These are phyloP conservation scores for Rhabdomys pumilio DNA, from an alignment of 2,797 vertebrate species.

Conservation along the genomic window DNA sequence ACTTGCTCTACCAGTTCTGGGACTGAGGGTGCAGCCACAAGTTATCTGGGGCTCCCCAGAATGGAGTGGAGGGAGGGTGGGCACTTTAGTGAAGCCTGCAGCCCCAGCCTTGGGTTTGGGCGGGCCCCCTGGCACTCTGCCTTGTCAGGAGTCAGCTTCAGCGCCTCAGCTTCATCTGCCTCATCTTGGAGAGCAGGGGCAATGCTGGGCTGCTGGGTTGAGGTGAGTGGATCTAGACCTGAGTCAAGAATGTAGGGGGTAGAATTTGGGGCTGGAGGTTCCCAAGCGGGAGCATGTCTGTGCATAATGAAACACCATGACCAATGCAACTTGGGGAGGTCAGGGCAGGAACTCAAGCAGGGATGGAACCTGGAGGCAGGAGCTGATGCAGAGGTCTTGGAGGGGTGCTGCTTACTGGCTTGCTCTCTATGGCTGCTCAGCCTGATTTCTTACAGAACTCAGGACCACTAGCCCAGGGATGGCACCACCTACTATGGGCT, in stretches of 20 bases:
- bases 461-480: too few relatives aligned
- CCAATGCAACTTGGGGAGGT: neutral
- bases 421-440: neutral
- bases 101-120: neutral
- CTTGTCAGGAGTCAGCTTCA: neutral
- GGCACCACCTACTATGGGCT: neutral
- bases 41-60: neutral
- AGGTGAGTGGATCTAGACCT: neutral
- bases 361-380: neutral
- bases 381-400: neutral
- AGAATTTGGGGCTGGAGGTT: neutral
- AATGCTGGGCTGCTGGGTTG: neutral
- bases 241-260: fast-evolving
- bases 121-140: neutral
- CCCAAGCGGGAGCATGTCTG: neutral
- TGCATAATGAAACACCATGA: neutral
- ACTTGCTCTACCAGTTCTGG: conserved; percentile 86
- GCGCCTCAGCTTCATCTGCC: neutral
- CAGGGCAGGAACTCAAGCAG: neutral
- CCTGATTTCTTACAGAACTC: neutral
- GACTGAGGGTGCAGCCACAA: neutral
- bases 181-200: neutral
- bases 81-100: neutral
- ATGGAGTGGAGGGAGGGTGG: neutral
- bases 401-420: neutral